Percentiles rank a stretch among this genome's conserved stretches.
Evolutionary conservation across 2,888 invertebrate genomes (phyloP).

Genomic region (Hedya salicella): DNA sequence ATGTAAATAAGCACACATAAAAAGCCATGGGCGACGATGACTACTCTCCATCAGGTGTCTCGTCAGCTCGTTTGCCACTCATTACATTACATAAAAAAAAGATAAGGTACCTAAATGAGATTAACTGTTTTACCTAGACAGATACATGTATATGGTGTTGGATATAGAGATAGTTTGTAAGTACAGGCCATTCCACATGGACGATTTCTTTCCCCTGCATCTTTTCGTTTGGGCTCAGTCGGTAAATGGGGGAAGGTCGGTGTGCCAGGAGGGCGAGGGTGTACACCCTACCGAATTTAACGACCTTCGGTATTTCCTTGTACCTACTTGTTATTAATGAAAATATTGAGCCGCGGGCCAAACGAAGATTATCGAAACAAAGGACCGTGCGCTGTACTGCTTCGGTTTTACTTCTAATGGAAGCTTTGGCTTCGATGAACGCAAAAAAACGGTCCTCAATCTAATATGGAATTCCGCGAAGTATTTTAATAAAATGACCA

Average conservation of each 20-base stretch:
- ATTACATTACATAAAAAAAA: too few species aligned
- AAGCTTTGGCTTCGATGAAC: too few species aligned
- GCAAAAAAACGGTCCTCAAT: too few species aligned
- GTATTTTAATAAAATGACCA: too few species aligned
- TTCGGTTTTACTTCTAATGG: too few species aligned
- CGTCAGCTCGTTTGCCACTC: too few species aligned
- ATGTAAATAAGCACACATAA: too few species aligned
- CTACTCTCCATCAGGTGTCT: too few species aligned
- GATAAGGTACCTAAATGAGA: too few species aligned
- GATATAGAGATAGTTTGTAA: constrained; percentile 6
- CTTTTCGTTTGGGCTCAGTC: constrained; percentile 36
- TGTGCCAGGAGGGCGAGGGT: constrained; percentile 53
- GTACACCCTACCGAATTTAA: constrained; percentile 35
- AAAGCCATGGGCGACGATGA: too few species aligned
- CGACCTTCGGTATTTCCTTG: constrained; percentile 25
- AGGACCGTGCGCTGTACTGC: too few species aligned
- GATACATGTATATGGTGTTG: not conserved
- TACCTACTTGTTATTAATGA: constrained; percentile 8
- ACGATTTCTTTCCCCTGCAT: constrained; percentile 52
- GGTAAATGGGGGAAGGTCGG: constrained; percentile 63
- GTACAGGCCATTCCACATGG: constrained; percentile 48
- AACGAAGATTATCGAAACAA: not conserved
- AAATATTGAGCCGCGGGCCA: constrained; percentile 2
- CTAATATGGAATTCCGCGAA: too few species aligned
- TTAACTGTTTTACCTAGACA: not conserved